Evolutionary conservation across 2,888 invertebrate species (phyloP), one percentile per base, ranked within the genome.

Genomic region (Chloroclysta siterata): DNA sequence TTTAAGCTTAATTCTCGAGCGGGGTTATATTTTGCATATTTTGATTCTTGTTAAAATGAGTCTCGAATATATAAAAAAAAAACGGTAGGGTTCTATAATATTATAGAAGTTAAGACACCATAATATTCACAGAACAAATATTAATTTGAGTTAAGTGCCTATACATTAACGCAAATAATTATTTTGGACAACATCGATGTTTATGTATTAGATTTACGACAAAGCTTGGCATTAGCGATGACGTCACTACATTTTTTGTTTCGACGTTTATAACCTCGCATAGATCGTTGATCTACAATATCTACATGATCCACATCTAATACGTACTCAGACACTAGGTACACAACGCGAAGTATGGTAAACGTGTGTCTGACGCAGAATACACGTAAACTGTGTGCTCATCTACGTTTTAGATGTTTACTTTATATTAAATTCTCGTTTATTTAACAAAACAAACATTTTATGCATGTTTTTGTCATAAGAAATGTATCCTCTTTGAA

Each of bases 201-300:
- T 56, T 68, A 69, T 65, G 65, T 65, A 66, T n/a, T 64, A 68
- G 62, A 68, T 72, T 69, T 68, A 70, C 63, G 67, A 74, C 70
- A 73, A 71, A 71, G 69, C 61, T 69, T 65, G 65, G 70, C 65
- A 69, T 70, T 70, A 73, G 68, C 61, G 66, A 65, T 73, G 73
- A 73, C 72, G 72, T 71, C 71, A 71, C 63, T 63, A 42, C 64
- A 71, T 74, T 75, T 75, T 79, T 80, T 72, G 75, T 73, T 65
- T 72, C 72, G 69, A 67, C 74, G 73, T 74, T 72, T 75, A 73
- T 76, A 79, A 75, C 80, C 81, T 78, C 81, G 74, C 73, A 69
- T 72, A 79, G 82, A 79, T 75, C 80, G 74, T 78, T 81, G 80
- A 79, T 81, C 80, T 80, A 75, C 74, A 77, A 81, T 79, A 80